A percentile compares a stretch with the other conserved stretches of the same genome.
Evolutionary conservation across 1,140 invertebrate species (phyloP).

Genomic region (Drosophila seguyi): DNA sequence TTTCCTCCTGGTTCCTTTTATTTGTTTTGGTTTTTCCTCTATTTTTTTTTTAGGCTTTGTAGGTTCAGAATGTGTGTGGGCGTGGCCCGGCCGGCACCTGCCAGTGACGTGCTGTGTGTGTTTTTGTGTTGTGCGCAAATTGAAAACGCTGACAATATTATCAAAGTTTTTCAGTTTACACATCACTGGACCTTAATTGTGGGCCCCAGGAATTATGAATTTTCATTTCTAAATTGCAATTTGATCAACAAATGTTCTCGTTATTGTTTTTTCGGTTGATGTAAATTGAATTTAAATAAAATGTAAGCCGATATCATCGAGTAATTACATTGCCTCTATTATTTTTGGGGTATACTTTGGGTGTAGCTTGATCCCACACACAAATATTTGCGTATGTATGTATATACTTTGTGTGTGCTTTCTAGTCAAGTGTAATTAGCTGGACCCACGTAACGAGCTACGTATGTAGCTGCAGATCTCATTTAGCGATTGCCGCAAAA

Average conservation of each 20-base stretch:
- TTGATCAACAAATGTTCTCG: slow-evolving; percentile 75
- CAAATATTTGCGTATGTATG: background rate
- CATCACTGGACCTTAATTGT: slow-evolving; percentile 80
- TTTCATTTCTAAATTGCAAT: slow-evolving; percentile 79
- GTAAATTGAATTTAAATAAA: slow-evolving; percentile 84
- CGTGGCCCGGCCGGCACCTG: slow-evolving; percentile 39
- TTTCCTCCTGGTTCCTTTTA: slow-evolving; percentile 31
- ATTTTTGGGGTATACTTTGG: slow-evolving; percentile 1
- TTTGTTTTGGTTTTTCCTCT: slow-evolving; percentile 15
- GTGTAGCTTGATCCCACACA: background rate
- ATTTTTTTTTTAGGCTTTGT: slow-evolving; percentile 20
- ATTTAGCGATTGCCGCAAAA: slow-evolving; percentile 38
- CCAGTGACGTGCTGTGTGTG: slow-evolving; percentile 50
- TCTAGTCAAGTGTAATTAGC: slow-evolving; percentile 39
- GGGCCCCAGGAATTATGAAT: slow-evolving; percentile 43
- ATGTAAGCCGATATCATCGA: slow-evolving; percentile 70
- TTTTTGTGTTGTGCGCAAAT: slow-evolving; percentile 70
- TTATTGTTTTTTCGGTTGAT: slow-evolving; percentile 70
- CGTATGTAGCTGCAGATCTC: slow-evolving; percentile 41
- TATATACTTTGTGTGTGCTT: slow-evolving; percentile 18
- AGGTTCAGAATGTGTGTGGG: slow-evolving; percentile 31
- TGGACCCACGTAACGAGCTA: slow-evolving; percentile 50
- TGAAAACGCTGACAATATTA: slow-evolving; percentile 82
- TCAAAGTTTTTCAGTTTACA: slow-evolving; percentile 83
- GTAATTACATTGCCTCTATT: slow-evolving; percentile 59